Evolutionary conservation across 2,888 invertebrate species (phyloP).

Genomic region (Dynastes maya): DNA sequence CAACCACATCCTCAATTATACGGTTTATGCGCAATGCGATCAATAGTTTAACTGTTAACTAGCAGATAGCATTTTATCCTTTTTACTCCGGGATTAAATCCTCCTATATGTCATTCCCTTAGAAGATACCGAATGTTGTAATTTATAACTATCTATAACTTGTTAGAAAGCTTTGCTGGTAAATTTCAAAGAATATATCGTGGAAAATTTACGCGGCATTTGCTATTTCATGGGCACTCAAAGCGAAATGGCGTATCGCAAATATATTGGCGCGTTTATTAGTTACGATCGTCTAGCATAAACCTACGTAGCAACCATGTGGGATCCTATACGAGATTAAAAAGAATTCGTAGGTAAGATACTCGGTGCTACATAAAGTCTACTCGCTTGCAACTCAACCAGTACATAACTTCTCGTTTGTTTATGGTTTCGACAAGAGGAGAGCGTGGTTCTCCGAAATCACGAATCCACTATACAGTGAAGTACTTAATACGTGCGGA

Average conservation of each 20-base stretch:
- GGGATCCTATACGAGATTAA: constrained; percentile 16
- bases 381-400: constrained; percentile 29
- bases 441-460: constrained; percentile 59
- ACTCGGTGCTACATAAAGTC: constrained; percentile 16
- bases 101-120: no score
- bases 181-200: no score
- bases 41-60: constrained; percentile 2
- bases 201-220: no score
- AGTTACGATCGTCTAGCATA: constrained; percentile 4
- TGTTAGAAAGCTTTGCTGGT: no score
- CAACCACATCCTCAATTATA: constrained; percentile 10
- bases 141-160: no score
- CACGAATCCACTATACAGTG: constrained; percentile 56
- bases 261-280: constrained; percentile 12
- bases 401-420: constrained; percentile 46
- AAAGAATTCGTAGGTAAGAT: constrained; percentile 26
- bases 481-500: constrained; percentile 10
- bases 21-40: background rate
- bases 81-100: no score
- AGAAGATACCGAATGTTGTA: no score
- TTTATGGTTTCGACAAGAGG: constrained; percentile 49
- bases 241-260: no score
- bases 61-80: no score
- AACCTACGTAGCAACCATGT: constrained; percentile 13
- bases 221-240: no score